phyloP scores from a whole-genome alignment of 1,140 invertebrate species.

The Catajapyx aquilonaris region DNA sequence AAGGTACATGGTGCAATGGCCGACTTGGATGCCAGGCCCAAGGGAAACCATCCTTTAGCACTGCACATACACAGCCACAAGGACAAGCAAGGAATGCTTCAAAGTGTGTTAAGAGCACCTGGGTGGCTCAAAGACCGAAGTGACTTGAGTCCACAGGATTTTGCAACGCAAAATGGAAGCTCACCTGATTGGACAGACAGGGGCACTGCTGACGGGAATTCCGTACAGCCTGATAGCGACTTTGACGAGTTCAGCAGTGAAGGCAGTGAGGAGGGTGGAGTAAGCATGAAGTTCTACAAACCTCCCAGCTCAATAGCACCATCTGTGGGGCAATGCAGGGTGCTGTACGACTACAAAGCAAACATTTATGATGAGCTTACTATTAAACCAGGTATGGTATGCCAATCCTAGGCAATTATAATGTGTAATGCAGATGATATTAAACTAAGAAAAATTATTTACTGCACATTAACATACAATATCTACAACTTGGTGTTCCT shows the following conservation, averaged over 20 bases:
- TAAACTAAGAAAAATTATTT: too few species aligned
- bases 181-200: conserved; percentile 42
- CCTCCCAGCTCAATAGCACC: too few species aligned
- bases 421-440: too few species aligned
- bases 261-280: conserved; percentile 27
- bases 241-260: conserved; percentile 58
- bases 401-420: too few species aligned
- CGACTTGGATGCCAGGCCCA: conserved; percentile 52
- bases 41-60: conserved; percentile 54
- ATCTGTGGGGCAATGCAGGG: conserved; percentile 44
- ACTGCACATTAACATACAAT: too few species aligned
- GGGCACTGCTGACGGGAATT: conserved; percentile 61
- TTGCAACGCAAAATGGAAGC: not conserved
- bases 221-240: conserved; percentile 55
- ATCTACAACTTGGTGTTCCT: too few species aligned
- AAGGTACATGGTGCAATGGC: conserved; percentile 63
- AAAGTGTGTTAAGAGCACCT: conserved; percentile 57
- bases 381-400: conserved; percentile 39
- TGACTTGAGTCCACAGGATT: too few species aligned
- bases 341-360: conserved; percentile 69
- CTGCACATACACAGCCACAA: conserved; percentile 67
- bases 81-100: conserved; percentile 72
- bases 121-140: too few species aligned
- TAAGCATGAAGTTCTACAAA: too few species aligned
- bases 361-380: conserved; percentile 73